Evolutionary conservation across 2,113 vertebrate genomes (phyloP).

Genomic region (Gambusia holbrooki): DNA sequence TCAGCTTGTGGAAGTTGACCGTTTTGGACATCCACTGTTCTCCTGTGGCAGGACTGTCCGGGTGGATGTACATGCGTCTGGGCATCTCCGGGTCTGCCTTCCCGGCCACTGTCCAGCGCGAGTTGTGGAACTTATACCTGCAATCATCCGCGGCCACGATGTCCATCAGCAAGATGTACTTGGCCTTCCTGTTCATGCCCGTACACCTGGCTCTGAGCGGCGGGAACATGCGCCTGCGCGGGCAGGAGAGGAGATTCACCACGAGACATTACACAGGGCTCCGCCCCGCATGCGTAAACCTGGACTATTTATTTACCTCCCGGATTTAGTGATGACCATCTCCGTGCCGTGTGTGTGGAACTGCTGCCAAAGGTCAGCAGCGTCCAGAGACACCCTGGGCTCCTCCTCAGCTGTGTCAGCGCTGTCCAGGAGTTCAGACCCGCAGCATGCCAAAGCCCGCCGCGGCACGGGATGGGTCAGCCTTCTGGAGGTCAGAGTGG

Average conservation of each 20-base stretch:
- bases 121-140: constrained; percentile 97
- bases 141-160: constrained; percentile 93
- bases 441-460: not conserved
- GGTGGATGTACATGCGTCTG: constrained; percentile 96
- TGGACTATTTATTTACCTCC: constrained; percentile 80
- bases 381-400: constrained; percentile 91
- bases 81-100: constrained; percentile 98
- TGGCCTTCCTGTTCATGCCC: constrained; percentile 90
- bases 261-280: not conserved
- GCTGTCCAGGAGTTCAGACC: constrained; percentile 83
- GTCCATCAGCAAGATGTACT: constrained; percentile 94
- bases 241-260: not conserved
- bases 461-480: constrained; percentile 74
- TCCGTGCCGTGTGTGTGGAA: constrained; percentile 94
- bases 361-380: constrained; percentile 92
- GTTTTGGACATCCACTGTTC: constrained; percentile 98
- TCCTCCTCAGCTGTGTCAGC: constrained; percentile 86
- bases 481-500: constrained; percentile 69
- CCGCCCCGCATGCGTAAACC: constrained; percentile 6
- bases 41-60: constrained; percentile 93
- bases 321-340: constrained; percentile 98
- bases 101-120: constrained; percentile 94
- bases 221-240: constrained; percentile 93
- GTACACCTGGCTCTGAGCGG: constrained; percentile 92
- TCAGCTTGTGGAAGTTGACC: constrained; percentile 95